Conservation (phyloP, 2,888 invertebrate genomes). For the Lycophotia porphyrea region DNA sequence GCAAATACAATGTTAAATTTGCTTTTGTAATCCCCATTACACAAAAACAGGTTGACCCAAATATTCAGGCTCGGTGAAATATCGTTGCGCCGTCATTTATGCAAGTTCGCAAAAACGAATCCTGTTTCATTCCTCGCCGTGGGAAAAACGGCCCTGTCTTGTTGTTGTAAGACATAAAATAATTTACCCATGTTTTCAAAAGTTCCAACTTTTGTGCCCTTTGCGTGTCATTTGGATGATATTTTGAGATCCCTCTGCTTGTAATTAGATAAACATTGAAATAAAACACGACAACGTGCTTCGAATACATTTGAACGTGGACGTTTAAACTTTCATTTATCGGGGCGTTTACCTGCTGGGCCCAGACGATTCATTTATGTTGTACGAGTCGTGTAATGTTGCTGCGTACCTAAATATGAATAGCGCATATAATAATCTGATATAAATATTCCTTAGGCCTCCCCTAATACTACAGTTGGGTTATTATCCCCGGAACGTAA, state of each 20-base stretch:
- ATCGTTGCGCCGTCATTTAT: constrained; percentile 87
- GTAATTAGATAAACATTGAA: constrained; percentile 81
- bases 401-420: constrained; percentile 67
- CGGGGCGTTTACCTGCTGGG: constrained; percentile 34
- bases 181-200: constrained; percentile 72
- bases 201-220: constrained; percentile 78
- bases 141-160: constrained; percentile 81
- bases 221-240: constrained; percentile 83
- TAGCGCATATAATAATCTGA: constrained; percentile 77
- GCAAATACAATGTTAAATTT: constrained; percentile 88
- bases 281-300: constrained; percentile 67
- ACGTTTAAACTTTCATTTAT: constrained; percentile 40
- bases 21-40: constrained; percentile 88
- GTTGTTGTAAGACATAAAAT: constrained; percentile 79
- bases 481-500: constrained; percentile 88
- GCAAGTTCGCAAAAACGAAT: constrained; percentile 89
- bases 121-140: constrained; percentile 77
- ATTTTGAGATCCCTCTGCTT: constrained; percentile 78
- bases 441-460: constrained; percentile 82
- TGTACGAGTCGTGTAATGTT: constrained; percentile 49
- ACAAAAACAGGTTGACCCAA: constrained; percentile 90
- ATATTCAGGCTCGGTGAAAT: constrained; percentile 87
- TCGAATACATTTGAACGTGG: constrained; percentile 44
- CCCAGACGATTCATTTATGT: constrained; percentile 48
- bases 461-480: constrained; percentile 79